Conservation (phyloP, 1,140 invertebrate species). For the Drosophila cardini region DNA sequence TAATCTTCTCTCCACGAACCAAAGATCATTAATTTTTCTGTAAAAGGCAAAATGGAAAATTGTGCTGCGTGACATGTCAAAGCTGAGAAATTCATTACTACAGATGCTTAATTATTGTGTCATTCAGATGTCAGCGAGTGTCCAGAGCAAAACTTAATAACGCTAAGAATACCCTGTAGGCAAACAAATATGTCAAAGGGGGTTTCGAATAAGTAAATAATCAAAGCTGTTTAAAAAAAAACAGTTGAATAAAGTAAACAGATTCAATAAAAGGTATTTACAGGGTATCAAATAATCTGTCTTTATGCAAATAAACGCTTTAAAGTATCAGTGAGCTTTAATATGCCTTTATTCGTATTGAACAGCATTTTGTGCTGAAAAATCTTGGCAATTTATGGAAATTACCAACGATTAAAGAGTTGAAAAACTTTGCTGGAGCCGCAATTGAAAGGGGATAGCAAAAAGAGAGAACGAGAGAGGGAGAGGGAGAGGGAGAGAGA, state of each 20-base stretch:
- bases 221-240: neutral
- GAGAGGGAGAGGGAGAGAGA: neutral
- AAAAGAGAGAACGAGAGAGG: neutral
- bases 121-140: slow-evolving; percentile 32
- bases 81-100: slow-evolving; percentile 40
- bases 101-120: slow-evolving; percentile 57
- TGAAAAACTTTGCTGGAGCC: slow-evolving; percentile 42
- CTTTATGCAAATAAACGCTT: neutral
- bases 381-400: slow-evolving; percentile 65
- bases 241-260: neutral
- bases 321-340: slow-evolving; percentile 7
- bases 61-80: slow-evolving; percentile 31
- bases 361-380: slow-evolving; percentile 17
- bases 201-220: neutral
- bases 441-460: neutral
- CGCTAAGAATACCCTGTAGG: slow-evolving; percentile 15
- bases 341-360: slow-evolving; percentile 24
- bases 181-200: neutral
- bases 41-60: slow-evolving; percentile 7
- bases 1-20: neutral
- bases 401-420: slow-evolving; percentile 76
- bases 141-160: neutral
- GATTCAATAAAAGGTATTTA: neutral
- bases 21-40: slow-evolving; percentile 28
- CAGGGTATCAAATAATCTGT: neutral